Conservation (phyloP, 2,113 vertebrate genomes). For the Oryzias celebensis region DNA sequence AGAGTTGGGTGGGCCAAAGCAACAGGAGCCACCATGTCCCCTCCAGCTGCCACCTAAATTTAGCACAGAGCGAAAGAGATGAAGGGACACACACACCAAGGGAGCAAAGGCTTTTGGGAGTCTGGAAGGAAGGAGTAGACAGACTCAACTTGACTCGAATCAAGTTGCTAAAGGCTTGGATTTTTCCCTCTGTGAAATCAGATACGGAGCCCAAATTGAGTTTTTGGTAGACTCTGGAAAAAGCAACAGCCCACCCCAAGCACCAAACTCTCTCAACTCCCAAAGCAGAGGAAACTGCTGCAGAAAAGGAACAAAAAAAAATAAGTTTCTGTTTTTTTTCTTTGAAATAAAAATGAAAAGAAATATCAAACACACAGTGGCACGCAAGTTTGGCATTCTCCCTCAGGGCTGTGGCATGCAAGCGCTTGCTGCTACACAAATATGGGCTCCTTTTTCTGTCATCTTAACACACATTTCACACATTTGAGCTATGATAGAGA, state of each 20-base stretch:
- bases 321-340: slow-evolving; percentile 58
- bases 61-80: slow-evolving; percentile 45
- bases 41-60: slow-evolving; percentile 61
- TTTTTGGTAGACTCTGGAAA: slow-evolving; percentile 75
- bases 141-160: slow-evolving; percentile 74
- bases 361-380: slow-evolving; percentile 78
- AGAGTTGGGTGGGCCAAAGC: slow-evolving; percentile 44
- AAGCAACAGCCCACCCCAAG: slow-evolving; percentile 62
- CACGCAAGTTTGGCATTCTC: slow-evolving; percentile 76
- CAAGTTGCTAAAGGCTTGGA: slow-evolving; percentile 71
- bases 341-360: slow-evolving; percentile 71
- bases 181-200: slow-evolving; percentile 74
- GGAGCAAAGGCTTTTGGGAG: slow-evolving; percentile 54
- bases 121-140: slow-evolving; percentile 71
- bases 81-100: slow-evolving; percentile 16
- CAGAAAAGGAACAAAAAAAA: slow-evolving; percentile 60
- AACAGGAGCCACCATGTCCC: slow-evolving; percentile 49
- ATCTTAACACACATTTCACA: slow-evolving; percentile 76
- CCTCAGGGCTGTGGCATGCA: slow-evolving; percentile 76
- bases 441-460: slow-evolving; percentile 72
- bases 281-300: slow-evolving; percentile 64
- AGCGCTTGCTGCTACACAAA: slow-evolving; percentile 73
- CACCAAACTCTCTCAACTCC: slow-evolving; percentile 54
- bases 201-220: slow-evolving; percentile 63
- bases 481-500: slow-evolving; percentile 53